Base-by-base conservation (phyloP, 1,140 invertebrate species). In the Platorchestia sp. region DNA sequence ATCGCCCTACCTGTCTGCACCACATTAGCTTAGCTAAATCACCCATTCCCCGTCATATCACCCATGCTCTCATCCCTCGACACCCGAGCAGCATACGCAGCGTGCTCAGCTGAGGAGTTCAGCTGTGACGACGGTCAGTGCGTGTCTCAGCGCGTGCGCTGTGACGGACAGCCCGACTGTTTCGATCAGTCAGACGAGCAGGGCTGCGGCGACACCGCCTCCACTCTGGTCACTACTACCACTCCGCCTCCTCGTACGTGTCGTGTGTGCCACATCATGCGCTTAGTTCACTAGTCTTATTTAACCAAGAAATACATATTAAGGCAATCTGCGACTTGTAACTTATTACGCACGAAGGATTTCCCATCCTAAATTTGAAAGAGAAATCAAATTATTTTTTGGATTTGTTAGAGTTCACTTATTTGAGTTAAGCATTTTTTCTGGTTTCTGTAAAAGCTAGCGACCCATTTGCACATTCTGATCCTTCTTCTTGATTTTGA, bases 131-230 rank as follows among this genome's bases (percentile, higher is more conserved):
- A 97, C 95, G 96, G 97, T 36, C 89, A 96, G 75, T 98, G 97
- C 96, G 97, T 98, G 86, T 96, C 96, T n/a, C 95, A 96, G 44
- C 96, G 96, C 45, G 96, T 95, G 27, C 96, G 97, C 42, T 97
- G 97, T 96, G 96, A 97, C 96, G 96, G 97, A 41, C 95, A 96
- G 95, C 95, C 95, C 42, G 97, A 97, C 95, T 97, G 97, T 96
- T 96, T 96, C 22, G 97, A 97, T 95, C 96, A 96, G 42, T 97
- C 97, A 47, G 97, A 98, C 97, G 97, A 98, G 97, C 96, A 96
- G 16, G 95, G 97, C 91, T 97, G 97, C 95, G 22, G 43, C 43
- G 41, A 22, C n/a, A 44, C 5, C 91, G 10, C 91, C 91, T 89
- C 87, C 42, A 36, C 87, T 42, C 59, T 75, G 59, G 87, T 44